phyloP scores from a whole-genome alignment of 2,888 invertebrate genomes.

The Heteromurus nitidus region DNA sequence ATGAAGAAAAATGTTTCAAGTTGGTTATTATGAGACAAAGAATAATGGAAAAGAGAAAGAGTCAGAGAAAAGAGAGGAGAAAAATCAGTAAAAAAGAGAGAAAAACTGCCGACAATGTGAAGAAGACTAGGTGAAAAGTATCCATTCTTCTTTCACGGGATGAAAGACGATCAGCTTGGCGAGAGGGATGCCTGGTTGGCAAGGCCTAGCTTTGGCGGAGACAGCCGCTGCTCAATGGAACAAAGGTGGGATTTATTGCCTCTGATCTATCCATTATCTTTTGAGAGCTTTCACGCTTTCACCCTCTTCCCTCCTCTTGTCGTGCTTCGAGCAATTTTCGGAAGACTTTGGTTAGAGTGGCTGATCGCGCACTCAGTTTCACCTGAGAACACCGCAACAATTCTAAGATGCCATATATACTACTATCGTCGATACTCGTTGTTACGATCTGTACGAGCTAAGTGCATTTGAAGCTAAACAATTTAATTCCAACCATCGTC shows the following conservation, averaged over 20 bases:
- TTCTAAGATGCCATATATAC: no score
- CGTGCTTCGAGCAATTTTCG: no score
- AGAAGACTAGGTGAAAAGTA: slow-evolving; percentile 20
- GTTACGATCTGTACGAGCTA: no score
- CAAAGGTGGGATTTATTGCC: slow-evolving; percentile 73
- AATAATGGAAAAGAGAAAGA: slow-evolving; percentile 25
- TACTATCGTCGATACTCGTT: no score
- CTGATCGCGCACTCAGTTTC: no score
- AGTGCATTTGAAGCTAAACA: no score
- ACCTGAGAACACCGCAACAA: no score
- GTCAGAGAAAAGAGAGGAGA: slow-evolving; percentile 10
- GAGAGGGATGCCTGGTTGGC: slow-evolving; percentile 3
- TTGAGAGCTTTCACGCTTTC: slow-evolving; percentile 8
- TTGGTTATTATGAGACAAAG: slow-evolving; percentile 28
- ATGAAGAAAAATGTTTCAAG: slow-evolving; percentile 32
- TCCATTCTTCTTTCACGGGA: not conserved
- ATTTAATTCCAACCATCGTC: no score
- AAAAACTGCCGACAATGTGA: slow-evolving; percentile 29
- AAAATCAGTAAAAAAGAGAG: slow-evolving; percentile 17
- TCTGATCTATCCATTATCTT: slow-evolving; percentile 37
- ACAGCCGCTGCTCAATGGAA: slow-evolving; percentile 37
- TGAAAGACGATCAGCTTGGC: slow-evolving; percentile 1
- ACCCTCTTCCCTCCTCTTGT: not conserved
- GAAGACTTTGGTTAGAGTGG: no score
- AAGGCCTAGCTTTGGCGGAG: not conserved